A percentile compares a stretch with the other conserved stretches of the same genome.
Conservation (phyloP, 2,113 vertebrate species). For the Laterallus jamaicensis region DNA sequence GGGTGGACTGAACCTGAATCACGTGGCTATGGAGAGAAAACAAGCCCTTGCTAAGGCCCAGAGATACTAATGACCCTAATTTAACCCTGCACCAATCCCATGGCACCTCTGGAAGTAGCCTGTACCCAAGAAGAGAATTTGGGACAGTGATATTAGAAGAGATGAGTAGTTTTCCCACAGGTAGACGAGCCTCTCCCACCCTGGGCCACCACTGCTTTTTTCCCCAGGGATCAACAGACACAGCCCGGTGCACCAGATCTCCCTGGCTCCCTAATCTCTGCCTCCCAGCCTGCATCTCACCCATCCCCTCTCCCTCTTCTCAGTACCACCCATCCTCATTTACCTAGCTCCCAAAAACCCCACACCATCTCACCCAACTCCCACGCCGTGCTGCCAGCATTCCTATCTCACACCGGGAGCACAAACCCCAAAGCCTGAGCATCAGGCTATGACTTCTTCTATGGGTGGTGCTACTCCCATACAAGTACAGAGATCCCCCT, state of each 20-base stretch:
- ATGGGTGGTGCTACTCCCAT: background rate
- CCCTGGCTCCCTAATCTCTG: background rate
- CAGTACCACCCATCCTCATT: background rate
- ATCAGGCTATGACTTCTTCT: background rate
- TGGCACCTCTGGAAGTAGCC: background rate
- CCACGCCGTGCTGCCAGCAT: background rate
- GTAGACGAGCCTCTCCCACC: background rate
- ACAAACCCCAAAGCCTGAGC: background rate
- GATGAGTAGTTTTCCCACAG: background rate
- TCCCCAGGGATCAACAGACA: background rate
- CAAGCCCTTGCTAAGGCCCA: background rate
- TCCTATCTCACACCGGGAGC: background rate
- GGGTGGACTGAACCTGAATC: background rate
- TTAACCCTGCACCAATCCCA: background rate
- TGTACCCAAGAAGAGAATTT: background rate
- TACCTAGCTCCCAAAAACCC: background rate
- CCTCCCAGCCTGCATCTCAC: background rate
- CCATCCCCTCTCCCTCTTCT: background rate
- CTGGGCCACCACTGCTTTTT: background rate
- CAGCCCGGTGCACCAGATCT: background rate
- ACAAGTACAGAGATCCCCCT: background rate
- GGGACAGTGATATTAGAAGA: background rate
- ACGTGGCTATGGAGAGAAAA: background rate
- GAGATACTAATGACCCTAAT: background rate
- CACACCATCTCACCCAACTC: background rate